Conservation (phyloP, 2,888 invertebrate species). For the Hypolimnas misippus region DNA sequence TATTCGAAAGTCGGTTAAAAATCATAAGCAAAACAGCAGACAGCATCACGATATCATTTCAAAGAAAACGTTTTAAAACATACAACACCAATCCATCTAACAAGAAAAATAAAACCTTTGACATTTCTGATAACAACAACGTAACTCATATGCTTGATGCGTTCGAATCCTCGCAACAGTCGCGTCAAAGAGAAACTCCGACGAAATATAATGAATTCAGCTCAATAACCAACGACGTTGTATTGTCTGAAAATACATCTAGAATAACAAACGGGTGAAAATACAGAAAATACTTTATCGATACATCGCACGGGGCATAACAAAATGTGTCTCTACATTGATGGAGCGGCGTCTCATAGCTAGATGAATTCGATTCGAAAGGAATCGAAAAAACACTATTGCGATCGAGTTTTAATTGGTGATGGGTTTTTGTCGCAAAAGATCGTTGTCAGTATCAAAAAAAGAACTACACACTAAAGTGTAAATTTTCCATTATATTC, state of each 20-base stretch:
- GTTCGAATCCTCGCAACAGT: constrained; percentile 12
- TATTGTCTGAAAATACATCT: constrained; percentile 31
- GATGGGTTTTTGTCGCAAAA: neutral
- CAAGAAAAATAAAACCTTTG: constrained; percentile 50
- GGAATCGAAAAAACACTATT: constrained; percentile 8
- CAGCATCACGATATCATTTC: too few species aligned
- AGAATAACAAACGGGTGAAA: constrained; percentile 30
- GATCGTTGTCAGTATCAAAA: neutral
- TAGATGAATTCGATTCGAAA: constrained; percentile 19
- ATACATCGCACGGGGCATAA: constrained; percentile 24
- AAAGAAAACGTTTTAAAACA: neutral
- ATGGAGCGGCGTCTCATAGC: constrained; percentile 25
- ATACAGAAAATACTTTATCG: constrained; percentile 29
- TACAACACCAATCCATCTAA: constrained; percentile 58
- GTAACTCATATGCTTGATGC: constrained; percentile 15
- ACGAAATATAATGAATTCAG: constrained; percentile 23
- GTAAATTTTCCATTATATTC: neutral
- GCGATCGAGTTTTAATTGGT: neutral
- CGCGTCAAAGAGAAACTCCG: constrained; percentile 22
- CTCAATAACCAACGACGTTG: constrained; percentile 20
- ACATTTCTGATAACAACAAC: neutral
- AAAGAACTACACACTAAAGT: neutral
- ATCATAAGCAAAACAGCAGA: constrained; percentile 47
- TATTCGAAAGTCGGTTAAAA: too few species aligned
- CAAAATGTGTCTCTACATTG: constrained; percentile 20